Evolutionary conservation across 2,113 vertebrate genomes (phyloP).

Genomic region (Canis aureus): DNA sequence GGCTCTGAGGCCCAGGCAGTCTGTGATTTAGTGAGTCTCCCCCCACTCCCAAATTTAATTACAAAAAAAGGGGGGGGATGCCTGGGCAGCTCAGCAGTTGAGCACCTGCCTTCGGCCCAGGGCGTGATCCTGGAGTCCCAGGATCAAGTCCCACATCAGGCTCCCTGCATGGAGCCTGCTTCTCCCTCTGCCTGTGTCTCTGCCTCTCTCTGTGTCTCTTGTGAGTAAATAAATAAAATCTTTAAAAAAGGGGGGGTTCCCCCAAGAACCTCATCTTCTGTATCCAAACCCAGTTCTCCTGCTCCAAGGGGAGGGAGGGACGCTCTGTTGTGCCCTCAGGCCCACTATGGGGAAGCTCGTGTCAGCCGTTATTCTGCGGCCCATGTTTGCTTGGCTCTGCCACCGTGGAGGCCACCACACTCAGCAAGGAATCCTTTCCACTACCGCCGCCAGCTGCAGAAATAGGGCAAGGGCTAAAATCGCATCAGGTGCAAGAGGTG

Average conservation of each 20-base stretch:
- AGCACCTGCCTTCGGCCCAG: too few relatives aligned
- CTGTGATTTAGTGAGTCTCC: neutral
- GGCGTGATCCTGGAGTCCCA: too few relatives aligned
- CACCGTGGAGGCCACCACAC: neutral
- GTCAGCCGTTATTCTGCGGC: neutral
- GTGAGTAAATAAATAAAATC: too few relatives aligned
- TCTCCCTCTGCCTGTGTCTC: too few relatives aligned
- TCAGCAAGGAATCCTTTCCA: neutral
- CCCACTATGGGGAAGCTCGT: rapidly evolving
- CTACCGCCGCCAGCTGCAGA: neutral
- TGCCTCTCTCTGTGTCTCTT: too few relatives aligned
- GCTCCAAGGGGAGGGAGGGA: neutral
- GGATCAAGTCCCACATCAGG: too few relatives aligned
- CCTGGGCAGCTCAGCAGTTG: too few relatives aligned
- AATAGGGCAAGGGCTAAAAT: neutral
- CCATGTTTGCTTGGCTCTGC: neutral
- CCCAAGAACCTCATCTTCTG: neutral
- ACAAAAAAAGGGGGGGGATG: neutral
- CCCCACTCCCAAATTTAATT: neutral
- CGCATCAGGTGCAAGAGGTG: neutral
- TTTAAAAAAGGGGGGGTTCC: neutral
- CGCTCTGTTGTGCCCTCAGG: rapidly evolving
- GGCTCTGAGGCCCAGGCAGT: neutral
- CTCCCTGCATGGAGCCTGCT: too few relatives aligned
- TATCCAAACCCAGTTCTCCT: neutral